Evolutionary conservation across 2,888 invertebrate genomes (phyloP).

Genomic region (Lasioglossum lativentre): DNA sequence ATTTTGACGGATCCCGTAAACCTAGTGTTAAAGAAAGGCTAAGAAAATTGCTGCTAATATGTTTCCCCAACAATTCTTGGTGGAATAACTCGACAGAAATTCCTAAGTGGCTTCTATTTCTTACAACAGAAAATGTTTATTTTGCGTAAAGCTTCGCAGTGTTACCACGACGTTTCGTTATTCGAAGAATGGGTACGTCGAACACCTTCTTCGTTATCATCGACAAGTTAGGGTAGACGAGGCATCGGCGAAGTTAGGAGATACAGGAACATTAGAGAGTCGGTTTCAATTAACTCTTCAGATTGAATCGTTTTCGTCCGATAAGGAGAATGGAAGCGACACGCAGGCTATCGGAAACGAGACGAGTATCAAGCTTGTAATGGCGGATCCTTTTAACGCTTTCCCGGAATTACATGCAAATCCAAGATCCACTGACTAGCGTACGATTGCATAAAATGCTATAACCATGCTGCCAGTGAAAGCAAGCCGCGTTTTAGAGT

Average conservation of each 20-base stretch:
- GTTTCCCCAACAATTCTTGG: neutral
- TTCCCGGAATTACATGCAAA: slow-evolving; percentile 30
- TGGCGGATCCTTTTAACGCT: slow-evolving; percentile 9
- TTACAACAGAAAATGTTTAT: slow-evolving; percentile 6
- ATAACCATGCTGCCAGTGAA: slow-evolving; percentile 42
- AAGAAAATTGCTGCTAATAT: neutral
- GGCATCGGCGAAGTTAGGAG: neutral
- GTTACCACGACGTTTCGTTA: neutral
- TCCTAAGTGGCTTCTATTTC: neutral
- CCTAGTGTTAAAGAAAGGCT: neutral
- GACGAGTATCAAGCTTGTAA: neutral
- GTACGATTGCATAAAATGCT: slow-evolving; percentile 38
- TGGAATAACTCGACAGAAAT: neutral
- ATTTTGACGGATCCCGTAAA: neutral
- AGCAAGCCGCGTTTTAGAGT: slow-evolving; percentile 25
- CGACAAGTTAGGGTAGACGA: neutral
- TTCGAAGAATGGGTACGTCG: neutral
- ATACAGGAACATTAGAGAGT: slow-evolving; percentile 6
- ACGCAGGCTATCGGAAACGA: neutral
- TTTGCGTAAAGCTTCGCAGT: neutral
- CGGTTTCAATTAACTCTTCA: neutral
- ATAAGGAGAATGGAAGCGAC: slow-evolving; percentile 5
- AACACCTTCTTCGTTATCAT: neutral
- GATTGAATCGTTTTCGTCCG: neutral
- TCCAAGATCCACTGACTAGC: neutral